phyloP scores from a whole-genome alignment of 2,797 vertebrate species.

The Sebastes reedi region DNA sequence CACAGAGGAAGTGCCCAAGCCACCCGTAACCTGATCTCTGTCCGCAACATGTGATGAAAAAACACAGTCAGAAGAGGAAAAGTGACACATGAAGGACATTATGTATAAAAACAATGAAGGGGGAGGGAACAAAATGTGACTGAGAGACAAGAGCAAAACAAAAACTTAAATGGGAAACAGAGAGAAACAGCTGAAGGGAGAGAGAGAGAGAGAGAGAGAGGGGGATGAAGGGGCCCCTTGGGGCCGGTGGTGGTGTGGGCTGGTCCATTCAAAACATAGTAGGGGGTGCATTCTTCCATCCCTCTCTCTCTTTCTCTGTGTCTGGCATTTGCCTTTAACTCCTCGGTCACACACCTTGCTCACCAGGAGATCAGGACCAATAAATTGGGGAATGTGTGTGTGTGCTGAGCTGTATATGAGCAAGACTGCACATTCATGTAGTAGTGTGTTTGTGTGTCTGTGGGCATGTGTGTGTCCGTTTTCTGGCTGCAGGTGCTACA shows the following conservation, averaged over 20 bases:
- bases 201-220: constrained; percentile 47
- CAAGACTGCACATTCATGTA: background rate
- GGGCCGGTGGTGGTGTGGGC: constrained; percentile 46
- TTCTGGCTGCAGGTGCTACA: constrained; percentile 51
- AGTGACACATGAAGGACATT: constrained; percentile 54
- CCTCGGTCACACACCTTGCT: constrained; percentile 73
- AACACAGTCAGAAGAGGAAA: constrained; percentile 60
- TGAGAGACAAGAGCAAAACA: background rate
- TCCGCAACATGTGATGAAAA: constrained; percentile 84
- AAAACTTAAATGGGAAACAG: constrained; percentile 22
- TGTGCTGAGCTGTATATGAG: constrained; percentile 13
- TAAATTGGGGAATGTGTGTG: constrained; percentile 59
- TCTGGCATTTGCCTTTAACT: constrained; percentile 56
- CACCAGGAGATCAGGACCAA: constrained; percentile 71
- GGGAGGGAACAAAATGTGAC: background rate
- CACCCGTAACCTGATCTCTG: constrained; percentile 92
- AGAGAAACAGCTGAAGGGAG: constrained; percentile 53
- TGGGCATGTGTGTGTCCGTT: background rate
- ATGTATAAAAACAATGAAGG: constrained; percentile 69
- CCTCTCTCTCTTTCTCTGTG: constrained; percentile 69
- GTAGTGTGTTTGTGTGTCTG: background rate
- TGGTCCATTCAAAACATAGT: constrained; percentile 64
- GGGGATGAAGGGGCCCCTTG: constrained; percentile 51
- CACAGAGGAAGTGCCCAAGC: constrained; percentile 83
- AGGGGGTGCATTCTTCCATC: constrained; percentile 85